A percentile compares a stretch with the other conserved stretches of the same genome.
Evolutionary conservation across 2,797 vertebrate genomes (phyloP).

Genomic region (Liparis tanakae): DNA sequence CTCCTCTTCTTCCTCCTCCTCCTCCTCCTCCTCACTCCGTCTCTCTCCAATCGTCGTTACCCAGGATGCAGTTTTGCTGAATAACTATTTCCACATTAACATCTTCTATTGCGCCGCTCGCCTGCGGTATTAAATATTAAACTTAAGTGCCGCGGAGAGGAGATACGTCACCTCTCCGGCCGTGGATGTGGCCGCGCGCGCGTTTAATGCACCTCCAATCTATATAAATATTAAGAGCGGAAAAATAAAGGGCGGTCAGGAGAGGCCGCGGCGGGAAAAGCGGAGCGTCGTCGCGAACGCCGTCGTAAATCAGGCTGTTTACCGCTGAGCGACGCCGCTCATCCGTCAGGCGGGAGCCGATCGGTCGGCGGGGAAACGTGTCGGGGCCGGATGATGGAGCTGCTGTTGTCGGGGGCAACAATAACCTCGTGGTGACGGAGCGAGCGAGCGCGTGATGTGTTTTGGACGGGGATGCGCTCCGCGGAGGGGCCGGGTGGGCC

Average conservation of each 20-base stretch:
- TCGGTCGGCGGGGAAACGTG: conserved; percentile 64
- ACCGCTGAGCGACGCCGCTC: conserved; percentile 63
- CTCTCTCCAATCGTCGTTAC: conserved; percentile 46
- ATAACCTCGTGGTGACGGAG: conserved; percentile 65
- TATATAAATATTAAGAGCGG: conserved; percentile 45
- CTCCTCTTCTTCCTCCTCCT: not conserved
- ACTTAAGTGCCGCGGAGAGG: conserved; percentile 52
- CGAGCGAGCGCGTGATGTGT: conserved; percentile 45
- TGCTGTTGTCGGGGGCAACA: conserved; percentile 63
- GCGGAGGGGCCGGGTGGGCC: conserved; percentile 9
- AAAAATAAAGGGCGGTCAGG: conserved; percentile 39
- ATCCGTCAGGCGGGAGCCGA: conserved; percentile 69
- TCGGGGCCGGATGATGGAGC: conserved; percentile 65
- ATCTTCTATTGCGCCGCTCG: conserved; percentile 69
- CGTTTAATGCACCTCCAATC: conserved; percentile 43
- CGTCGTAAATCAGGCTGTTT: conserved; percentile 73
- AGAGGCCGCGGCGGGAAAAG: conserved; percentile 43
- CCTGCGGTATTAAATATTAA: conserved; percentile 78
- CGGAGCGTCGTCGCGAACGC: conserved; percentile 41
- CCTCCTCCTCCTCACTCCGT: conserved; percentile 4
- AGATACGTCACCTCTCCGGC: conserved; percentile 52
- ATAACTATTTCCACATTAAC: conserved; percentile 75
- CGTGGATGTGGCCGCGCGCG: conserved; percentile 12
- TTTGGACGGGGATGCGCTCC: conserved; percentile 31
- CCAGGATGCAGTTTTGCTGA: conserved; percentile 67